Evolutionary conservation across 2,797 vertebrate genomes (phyloP).

Genomic region (Gymnoscopelus braueri): DNA sequence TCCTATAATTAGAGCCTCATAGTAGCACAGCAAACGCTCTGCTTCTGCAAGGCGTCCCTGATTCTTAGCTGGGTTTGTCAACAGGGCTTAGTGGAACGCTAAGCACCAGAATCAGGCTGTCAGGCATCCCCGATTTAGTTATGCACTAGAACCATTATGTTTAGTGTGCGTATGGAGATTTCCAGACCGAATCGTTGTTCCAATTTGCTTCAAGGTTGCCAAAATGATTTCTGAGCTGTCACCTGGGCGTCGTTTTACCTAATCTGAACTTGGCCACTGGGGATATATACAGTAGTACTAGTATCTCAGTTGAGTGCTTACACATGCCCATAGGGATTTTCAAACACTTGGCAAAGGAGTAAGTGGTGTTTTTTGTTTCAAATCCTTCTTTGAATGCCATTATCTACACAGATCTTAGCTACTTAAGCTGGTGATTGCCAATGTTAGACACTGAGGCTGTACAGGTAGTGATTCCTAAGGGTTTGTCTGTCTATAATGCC

Average conservation of each 20-base stretch:
- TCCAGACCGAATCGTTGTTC: conserved; percentile 47
- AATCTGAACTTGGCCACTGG: conserved; percentile 35
- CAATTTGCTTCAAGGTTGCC: conserved; percentile 47
- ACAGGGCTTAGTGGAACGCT: conserved; percentile 53
- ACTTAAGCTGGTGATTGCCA: conserved; percentile 45
- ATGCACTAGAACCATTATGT: conserved; percentile 14
- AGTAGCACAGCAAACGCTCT: conserved; percentile 44
- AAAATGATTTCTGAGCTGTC: conserved; percentile 56
- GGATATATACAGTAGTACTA: conserved; percentile 15
- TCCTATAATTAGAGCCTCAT: conserved; percentile 47
- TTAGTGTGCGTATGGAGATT: conserved; percentile 45
- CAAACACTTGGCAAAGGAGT: conserved; percentile 55
- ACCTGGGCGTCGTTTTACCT: conserved; percentile 49
- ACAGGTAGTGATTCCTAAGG: conserved; percentile 37
- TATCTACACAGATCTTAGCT: conserved; percentile 28
- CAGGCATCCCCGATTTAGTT: conserved; percentile 50
- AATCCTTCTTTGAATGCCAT: conserved; percentile 46
- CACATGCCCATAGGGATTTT: conserved; percentile 58
- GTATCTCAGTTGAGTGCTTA: conserved; percentile 40
- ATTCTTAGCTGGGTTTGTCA: conserved; percentile 70
- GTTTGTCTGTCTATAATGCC: conserved; percentile 17
- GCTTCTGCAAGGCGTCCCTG: conserved; percentile 60
- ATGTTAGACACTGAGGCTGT: conserved; percentile 49
- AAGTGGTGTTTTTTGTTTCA: conserved; percentile 41
- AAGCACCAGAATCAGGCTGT: conserved; percentile 61